Percentiles rank a stretch among this genome's conserved stretches.
Conservation (phyloP, 2,797 vertebrate genomes). For the Gadopsis bispinosus region DNA sequence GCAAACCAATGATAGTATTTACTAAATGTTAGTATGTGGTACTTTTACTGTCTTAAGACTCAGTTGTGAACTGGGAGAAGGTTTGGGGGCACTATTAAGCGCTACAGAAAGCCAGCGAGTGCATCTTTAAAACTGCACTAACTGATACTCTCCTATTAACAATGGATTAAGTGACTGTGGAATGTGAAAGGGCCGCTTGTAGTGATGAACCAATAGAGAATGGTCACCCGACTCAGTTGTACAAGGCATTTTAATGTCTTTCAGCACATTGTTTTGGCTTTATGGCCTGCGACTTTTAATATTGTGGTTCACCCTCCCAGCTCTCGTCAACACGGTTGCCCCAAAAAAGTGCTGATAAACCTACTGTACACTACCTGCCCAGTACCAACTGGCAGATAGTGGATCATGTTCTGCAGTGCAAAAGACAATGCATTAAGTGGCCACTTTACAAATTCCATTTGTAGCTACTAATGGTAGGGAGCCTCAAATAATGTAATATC, state of each 20-base stretch:
- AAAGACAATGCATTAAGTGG: neutral
- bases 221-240: constrained; percentile 6
- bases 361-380: neutral
- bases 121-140: neutral
- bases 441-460: neutral
- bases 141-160: neutral
- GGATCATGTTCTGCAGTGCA: neutral
- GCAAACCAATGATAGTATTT: constrained; percentile 11
- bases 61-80: neutral
- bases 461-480: neutral
- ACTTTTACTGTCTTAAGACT: neutral
- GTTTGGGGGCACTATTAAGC: neutral
- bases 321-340: neutral
- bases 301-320: neutral
- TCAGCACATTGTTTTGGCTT: constrained; percentile 26
- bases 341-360: neutral
- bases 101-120: neutral
- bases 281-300: neutral
- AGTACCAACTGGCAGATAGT: neutral
- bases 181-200: neutral
- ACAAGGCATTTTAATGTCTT: constrained; percentile 21
- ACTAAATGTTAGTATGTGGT: constrained; percentile 3
- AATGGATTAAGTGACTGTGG: constrained; percentile 4
- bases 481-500: neutral
- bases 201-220: constrained; percentile 8